These are phyloP conservation scores for Muntiacus reevesi DNA, from an alignment of 2,113 vertebrate species.

Conservation along the genomic window DNA sequence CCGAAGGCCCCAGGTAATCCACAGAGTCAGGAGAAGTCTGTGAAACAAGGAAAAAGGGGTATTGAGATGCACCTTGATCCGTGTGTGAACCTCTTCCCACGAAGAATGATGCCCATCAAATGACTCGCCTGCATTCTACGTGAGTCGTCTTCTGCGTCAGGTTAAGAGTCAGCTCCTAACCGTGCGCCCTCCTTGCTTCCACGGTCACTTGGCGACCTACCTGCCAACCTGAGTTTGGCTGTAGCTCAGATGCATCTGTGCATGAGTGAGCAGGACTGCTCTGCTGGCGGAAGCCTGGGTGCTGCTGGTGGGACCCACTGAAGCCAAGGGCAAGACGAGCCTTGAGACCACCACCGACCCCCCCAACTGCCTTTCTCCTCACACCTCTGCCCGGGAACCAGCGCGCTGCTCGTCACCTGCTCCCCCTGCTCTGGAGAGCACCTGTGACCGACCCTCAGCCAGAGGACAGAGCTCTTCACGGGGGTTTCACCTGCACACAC, in stretches of 20 bases:
- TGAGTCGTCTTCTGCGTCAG: neutral
- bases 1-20: conserved; percentile 45
- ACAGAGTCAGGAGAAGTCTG: conserved; percentile 28
- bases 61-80: neutral
- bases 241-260: neutral
- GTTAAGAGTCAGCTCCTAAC: neutral
- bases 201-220: neutral
- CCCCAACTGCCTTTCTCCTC: fast-evolving
- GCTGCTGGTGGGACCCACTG: neutral
- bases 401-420: fast-evolving
- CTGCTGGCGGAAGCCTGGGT: neutral
- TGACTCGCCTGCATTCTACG: neutral
- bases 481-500: neutral
- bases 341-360: neutral
- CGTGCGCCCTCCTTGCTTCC: neutral
- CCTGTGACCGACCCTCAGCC: neutral
- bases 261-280: neutral
- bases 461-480: neutral
- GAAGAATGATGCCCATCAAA: neutral
- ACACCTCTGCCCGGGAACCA: fast-evolving
- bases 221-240: neutral
- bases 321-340: neutral
- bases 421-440: neutral
- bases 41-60: neutral
- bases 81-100: neutral